phyloP scores from a whole-genome alignment of 2,888 invertebrate genomes.

The Corythucha ciliata region DNA sequence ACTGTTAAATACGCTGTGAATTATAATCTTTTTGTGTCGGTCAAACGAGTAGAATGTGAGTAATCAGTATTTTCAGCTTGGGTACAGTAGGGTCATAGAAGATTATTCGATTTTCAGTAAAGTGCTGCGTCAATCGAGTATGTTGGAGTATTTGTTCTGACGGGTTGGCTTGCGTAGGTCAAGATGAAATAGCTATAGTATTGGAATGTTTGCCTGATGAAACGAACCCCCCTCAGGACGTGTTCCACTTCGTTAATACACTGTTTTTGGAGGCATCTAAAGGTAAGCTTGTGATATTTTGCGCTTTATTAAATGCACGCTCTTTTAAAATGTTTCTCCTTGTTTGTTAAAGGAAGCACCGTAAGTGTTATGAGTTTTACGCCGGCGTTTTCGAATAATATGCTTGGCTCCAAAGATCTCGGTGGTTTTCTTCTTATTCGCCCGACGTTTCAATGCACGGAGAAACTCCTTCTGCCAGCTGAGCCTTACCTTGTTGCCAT shows the following conservation, averaged over 20 bases:
- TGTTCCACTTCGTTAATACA: conserved; percentile 62
- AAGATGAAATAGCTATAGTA: conserved; percentile 69
- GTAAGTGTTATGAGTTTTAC: conserved; percentile 61
- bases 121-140: conserved; percentile 61
- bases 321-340: too few relatives aligned
- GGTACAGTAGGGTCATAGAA: not conserved
- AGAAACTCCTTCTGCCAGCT: conserved; percentile 61
- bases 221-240: conserved; percentile 59
- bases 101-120: conserved; percentile 46
- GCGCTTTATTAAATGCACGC: too few relatives aligned
- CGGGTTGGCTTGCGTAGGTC: conserved; percentile 69
- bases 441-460: conserved; percentile 70
- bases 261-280: conserved; percentile 60
- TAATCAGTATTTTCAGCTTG: not conserved
- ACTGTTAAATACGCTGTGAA: conserved; percentile 62
- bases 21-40: conserved; percentile 61
- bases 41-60: conserved; percentile 67
- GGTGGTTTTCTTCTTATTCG: conserved; percentile 75
- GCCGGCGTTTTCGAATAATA: conserved; percentile 50
- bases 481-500: conserved; percentile 68
- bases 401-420: conserved; percentile 61
- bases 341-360: conserved; percentile 49
- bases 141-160: conserved; percentile 69
- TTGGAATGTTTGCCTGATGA: conserved; percentile 55
- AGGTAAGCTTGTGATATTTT: conserved; percentile 43